Percentiles rank a stretch among this genome's conserved stretches.
Evolutionary conservation across 1,140 invertebrate species (phyloP).

Genomic region (Pseudomyrmex pallidus): DNA sequence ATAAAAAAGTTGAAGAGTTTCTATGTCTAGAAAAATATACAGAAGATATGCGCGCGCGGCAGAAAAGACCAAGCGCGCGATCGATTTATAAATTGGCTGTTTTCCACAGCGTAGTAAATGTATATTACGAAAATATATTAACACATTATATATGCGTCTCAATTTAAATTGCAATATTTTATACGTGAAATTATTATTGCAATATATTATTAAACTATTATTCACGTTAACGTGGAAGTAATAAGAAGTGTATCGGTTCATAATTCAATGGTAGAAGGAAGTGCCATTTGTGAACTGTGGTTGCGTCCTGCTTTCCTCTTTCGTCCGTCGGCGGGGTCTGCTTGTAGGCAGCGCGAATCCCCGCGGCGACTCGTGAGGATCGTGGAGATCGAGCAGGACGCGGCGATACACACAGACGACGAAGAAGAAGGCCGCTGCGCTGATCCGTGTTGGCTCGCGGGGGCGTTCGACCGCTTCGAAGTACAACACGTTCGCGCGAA

Average conservation of each 20-base stretch:
- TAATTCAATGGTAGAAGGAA: background rate
- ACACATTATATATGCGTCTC: background rate
- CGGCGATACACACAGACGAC: conserved; percentile 57
- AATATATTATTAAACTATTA: conserved; percentile 3
- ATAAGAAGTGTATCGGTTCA: background rate
- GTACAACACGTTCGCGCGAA: conserved; percentile 59
- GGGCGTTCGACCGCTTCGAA: conserved; percentile 77
- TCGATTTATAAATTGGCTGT: background rate
- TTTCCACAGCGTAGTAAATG: background rate
- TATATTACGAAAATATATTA: too few species aligned
- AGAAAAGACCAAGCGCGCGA: background rate
- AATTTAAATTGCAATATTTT: conserved; percentile 13
- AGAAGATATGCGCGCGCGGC: too few species aligned
- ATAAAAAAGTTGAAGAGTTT: too few species aligned
- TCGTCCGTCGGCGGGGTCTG: conserved; percentile 66
- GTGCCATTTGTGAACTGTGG: background rate
- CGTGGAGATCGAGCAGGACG: conserved; percentile 76
- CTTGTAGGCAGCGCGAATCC: conserved; percentile 67
- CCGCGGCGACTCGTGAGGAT: conserved; percentile 78
- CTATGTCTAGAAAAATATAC: too few species aligned
- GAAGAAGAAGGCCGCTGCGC: conserved; percentile 54
- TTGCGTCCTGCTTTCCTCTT: conserved; percentile 52
- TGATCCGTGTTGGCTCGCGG: conserved; percentile 75
- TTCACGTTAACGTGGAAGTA: conserved; percentile 9
- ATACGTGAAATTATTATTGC: too few species aligned